These are phyloP conservation scores for Melolontha melolontha DNA, from an alignment of 2,888 invertebrate species.

Conservation along the genomic window DNA sequence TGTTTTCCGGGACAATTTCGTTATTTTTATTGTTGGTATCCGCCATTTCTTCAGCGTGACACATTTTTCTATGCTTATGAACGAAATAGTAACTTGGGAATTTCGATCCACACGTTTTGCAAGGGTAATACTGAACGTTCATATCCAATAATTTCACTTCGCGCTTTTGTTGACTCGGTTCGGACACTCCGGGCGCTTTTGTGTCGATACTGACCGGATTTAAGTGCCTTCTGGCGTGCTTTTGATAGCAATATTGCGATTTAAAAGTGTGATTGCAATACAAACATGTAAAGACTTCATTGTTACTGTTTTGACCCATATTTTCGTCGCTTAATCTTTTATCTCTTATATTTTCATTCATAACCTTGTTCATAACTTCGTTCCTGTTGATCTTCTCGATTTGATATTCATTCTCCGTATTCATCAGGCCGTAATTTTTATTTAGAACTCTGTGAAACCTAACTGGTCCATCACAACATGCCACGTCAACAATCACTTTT, in stretches of 20 bases:
- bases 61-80: slow-evolving; percentile 89
- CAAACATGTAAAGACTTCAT: slow-evolving; percentile 74
- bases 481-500: slow-evolving; percentile 84
- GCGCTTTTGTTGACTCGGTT: slow-evolving; percentile 61
- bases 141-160: slow-evolving; percentile 78
- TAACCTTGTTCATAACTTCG: slow-evolving; percentile 62
- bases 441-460: slow-evolving; percentile 87
- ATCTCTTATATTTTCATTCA: slow-evolving; percentile 63
- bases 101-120: slow-evolving; percentile 92
- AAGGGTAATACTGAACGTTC: slow-evolving; percentile 92
- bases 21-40: slow-evolving; percentile 60
- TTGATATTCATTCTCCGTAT: slow-evolving; percentile 54
- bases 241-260: slow-evolving; percentile 88
- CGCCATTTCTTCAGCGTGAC: slow-evolving; percentile 77
- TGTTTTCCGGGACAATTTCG: slow-evolving; percentile 57
- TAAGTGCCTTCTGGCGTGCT: slow-evolving; percentile 78
- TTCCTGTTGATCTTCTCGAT: slow-evolving; percentile 55
- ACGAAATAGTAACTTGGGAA: slow-evolving; percentile 95
- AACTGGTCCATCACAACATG: slow-evolving; percentile 92
- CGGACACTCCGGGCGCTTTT: slow-evolving; percentile 53
- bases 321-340: slow-evolving; percentile 62
- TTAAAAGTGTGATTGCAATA: slow-evolving; percentile 85
- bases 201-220: slow-evolving; percentile 71
- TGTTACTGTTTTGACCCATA: slow-evolving; percentile 54
- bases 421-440: slow-evolving; percentile 75